Evolutionary conservation across 2,113 vertebrate genomes (phyloP).

Genomic region (Gobiocypris rarus): DNA sequence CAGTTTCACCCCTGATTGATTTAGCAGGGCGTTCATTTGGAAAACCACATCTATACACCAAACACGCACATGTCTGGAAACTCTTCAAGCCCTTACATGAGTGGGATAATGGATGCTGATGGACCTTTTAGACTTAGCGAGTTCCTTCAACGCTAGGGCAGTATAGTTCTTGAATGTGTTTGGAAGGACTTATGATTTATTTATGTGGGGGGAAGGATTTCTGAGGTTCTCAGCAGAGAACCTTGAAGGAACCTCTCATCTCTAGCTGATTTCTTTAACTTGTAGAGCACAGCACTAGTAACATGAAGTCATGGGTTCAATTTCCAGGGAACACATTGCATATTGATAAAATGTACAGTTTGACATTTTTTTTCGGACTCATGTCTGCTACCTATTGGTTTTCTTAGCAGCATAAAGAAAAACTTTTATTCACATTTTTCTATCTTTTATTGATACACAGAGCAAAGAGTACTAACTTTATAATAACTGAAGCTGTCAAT

Average conservation of each 20-base stretch:
- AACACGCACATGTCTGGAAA: slow-evolving; percentile 10
- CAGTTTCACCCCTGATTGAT: slow-evolving; percentile 1
- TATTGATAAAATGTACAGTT: neutral
- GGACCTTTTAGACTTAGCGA: neutral
- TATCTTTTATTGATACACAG: neutral
- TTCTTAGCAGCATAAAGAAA: no score
- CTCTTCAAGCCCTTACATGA: neutral
- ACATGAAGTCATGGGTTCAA: neutral
- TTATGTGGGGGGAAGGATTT: neutral
- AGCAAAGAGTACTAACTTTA: neutral
- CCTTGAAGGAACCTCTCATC: neutral
- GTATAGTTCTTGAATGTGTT: neutral
- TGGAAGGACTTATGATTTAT: neutral
- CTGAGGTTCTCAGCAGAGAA: neutral
- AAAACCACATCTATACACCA: neutral
- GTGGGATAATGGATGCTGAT: neutral
- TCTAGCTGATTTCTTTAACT: neutral
- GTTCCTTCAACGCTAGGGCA: neutral
- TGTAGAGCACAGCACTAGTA: neutral
- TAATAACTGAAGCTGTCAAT: neutral
- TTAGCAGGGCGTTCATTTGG: slow-evolving; percentile 26
- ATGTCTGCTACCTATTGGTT: no score
- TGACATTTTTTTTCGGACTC: no score
- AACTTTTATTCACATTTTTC: no score
- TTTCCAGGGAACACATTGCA: neutral